These are phyloP conservation scores for Pterocles burchelli DNA, from an alignment of 2,113 vertebrate genomes.

Conservation along the genomic window DNA sequence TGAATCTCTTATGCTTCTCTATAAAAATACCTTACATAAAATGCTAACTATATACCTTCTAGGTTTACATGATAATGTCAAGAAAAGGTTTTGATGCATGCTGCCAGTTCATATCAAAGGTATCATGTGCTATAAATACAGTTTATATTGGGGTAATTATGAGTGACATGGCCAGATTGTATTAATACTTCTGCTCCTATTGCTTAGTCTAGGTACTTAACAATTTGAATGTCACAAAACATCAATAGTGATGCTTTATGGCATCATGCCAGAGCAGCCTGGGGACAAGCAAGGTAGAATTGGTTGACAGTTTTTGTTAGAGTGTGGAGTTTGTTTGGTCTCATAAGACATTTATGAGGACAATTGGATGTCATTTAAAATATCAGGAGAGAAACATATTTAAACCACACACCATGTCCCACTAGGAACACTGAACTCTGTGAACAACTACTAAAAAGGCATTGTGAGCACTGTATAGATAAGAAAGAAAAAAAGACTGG, in stretches of 20 bases:
- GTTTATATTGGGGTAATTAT: conserved; percentile 76
- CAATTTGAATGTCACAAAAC: conserved; percentile 78
- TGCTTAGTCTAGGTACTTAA: conserved; percentile 59
- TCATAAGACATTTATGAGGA: conserved; percentile 81
- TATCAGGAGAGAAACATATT: conserved; percentile 72
- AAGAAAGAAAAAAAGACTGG: not conserved
- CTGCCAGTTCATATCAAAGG: conserved; percentile 49
- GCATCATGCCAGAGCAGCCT: conserved; percentile 71
- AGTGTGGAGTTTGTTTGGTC: conserved; percentile 79
- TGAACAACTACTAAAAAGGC: conserved; percentile 43
- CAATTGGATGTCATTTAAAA: conserved; percentile 74
- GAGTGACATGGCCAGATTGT: conserved; percentile 65
- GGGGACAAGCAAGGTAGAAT: conserved; percentile 67
- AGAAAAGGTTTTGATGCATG: conserved; percentile 57
- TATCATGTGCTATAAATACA: conserved; percentile 73
- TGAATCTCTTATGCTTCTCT: not conserved
- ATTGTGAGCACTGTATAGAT: not conserved
- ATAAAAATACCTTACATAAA: not conserved
- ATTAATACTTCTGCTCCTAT: conserved; percentile 65
- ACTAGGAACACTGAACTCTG: conserved; percentile 45
- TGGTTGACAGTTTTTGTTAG: conserved; percentile 69
- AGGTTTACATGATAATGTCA: conserved; percentile 51
- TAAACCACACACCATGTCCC: conserved; percentile 57
- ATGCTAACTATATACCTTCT: conserved; percentile 3
- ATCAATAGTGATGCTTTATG: conserved; percentile 80